Base-by-base conservation (phyloP, 1,140 invertebrate genomes). In the Drosophila prosaltans region DNA sequence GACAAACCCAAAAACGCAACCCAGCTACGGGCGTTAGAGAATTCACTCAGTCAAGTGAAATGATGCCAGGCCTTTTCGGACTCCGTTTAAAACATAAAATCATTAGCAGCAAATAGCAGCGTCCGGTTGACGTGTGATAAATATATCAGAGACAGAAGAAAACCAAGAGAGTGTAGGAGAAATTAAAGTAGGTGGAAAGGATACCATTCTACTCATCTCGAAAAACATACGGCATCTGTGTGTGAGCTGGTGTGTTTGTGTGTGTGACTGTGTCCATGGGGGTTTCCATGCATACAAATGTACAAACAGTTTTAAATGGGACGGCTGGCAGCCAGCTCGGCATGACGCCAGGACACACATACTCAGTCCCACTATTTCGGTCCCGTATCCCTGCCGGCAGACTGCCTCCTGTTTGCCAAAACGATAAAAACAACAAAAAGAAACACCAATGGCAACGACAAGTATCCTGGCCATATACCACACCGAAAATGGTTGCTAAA, bases 401-500 rank as follows among this genome's bases (percentile, higher is more conserved):
- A 45, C 72, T 65, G 70, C 69, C 65, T 67, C 65, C 48, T 62
- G 41, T 76, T 61, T 69, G 74, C 63, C 58, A 58, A 70, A 70
- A 51, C 75, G 75, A 74, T 78, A 78, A 74, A 78, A 74, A 45
- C 68, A 80, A 69, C 69, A 73, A 60, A 60, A 48, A 51, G 45
- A 51, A 51, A 51, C 45, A 51, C 45, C 21, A 51, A 26, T 26
- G 21, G 40, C 64, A 65, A 65, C 57, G 61, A 69, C 45, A 69
- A 71, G 67, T 65, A 84, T 51, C 21, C 45, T 51, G 45, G 21
- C 69, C 41, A 59, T 43, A 62, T 59, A 67, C 45, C 72, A 71
- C 60, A 65, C 80, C 81, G 45, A 85, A 84, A 81, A 76, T 76
- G 82, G 83, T 88, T 86, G 69, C 83, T 79, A 82, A 86, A 86